Evolutionary conservation across 2,888 invertebrate species (phyloP).

Genomic region (Drosophila percnosoma): DNA sequence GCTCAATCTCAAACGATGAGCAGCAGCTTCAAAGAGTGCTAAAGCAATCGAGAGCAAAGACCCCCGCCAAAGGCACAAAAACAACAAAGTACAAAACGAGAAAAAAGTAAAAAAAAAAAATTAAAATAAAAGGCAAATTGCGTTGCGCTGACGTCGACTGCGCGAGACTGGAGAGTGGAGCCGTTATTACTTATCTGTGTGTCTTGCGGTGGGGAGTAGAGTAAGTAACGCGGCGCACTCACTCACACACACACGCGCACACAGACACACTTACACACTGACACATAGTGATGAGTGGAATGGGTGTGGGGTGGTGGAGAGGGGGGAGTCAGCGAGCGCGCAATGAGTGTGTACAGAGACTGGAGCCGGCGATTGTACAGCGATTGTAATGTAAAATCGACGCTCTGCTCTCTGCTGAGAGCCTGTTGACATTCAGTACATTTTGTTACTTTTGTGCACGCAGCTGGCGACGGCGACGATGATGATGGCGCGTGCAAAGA

Average conservation of each 20-base stretch:
- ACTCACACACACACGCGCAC: conserved; percentile 33
- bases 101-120: conserved; percentile 26
- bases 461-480: conserved; percentile 60
- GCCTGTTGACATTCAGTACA: conserved; percentile 85
- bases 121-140: conserved; percentile 46
- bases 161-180: conserved; percentile 54
- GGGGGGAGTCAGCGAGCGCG: conserved; percentile 51
- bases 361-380: conserved; percentile 62
- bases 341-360: conserved; percentile 78
- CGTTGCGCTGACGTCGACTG: conserved; percentile 49
- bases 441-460: conserved; percentile 84
- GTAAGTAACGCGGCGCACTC: conserved; percentile 61
- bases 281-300: conserved; percentile 15
- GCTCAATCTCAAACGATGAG: conserved; percentile 26
- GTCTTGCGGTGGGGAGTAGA: conserved; percentile 23
- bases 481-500: conserved; percentile 35
- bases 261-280: conserved; percentile 28
- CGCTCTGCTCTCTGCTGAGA: conserved; percentile 74
- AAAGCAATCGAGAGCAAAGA: conserved; percentile 72
- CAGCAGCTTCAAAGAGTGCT: conserved; percentile 55
- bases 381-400: conserved; percentile 84
- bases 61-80: conserved; percentile 53
- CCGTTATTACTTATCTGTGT: conserved; percentile 61
- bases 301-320: conserved; percentile 4
- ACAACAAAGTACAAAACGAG: conserved; percentile 46